Evolutionary conservation across 2,113 vertebrate genomes (phyloP), one percentile per base, ranked within the genome.

Genomic region (Loxodonta africana): DNA sequence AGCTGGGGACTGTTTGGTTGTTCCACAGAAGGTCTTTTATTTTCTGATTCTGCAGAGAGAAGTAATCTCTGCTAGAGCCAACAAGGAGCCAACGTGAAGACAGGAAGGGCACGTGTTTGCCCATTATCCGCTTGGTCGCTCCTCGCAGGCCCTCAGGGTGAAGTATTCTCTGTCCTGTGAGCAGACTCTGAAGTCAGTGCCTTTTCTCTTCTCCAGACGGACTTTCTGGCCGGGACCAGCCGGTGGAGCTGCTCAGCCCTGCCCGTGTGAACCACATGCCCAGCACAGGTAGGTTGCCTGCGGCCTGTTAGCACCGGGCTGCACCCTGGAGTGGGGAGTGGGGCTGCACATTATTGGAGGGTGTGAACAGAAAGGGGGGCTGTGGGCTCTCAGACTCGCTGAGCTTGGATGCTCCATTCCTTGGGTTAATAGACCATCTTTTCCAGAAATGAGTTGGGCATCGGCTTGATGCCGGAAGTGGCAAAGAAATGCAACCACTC

Each of bases 171-270:
- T 46, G 23, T 7, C 0, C 30, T 2, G 20, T 1, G 0, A 17
- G 20, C 41, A 2, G 2, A 74, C 84, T 69, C 95, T 98, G 84
- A 98, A 97, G 65, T 95, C 92, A 30, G 3, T 94, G 33, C 83
- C 95, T 63, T 96, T 94, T 81, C 81, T 95, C 85, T 94, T 98
- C 98, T 97, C 90, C 98, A 99, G 99, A 99, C 98, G 99, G 98
- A 97, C 98, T 99, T 98, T 98, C 99, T 97, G 99, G 98, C 98
- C 98, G 98, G 98, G 99, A 99, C 98, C 99, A 99, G 98, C 99
- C 99, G 3, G 98, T 99, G 97, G 99, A 99, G 96, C 98, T 99
- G 98, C 93, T 99, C 96, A 99, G 97, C 94, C 99, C 99, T 80
- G 96, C 99, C 94, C 98, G 98, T 76, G 98, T 98, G 97, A 99